These are phyloP conservation scores for Timema podura DNA, from an alignment of 2,888 invertebrate genomes.

Conservation along the genomic window DNA sequence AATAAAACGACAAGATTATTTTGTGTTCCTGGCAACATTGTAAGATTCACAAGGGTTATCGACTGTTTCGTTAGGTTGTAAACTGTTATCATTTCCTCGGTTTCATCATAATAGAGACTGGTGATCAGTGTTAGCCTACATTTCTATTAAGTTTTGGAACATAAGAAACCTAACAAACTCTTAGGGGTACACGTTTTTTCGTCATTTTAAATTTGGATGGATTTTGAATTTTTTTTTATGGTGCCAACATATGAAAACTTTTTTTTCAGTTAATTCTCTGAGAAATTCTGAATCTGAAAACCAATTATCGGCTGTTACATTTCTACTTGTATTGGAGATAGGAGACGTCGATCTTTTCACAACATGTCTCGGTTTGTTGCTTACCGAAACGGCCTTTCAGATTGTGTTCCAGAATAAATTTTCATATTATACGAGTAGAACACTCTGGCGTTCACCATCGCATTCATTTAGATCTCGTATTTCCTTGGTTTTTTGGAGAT, in stretches of 20 bases:
- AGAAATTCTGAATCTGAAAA: not conserved
- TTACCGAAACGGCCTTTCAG: not conserved
- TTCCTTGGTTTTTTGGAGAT: not conserved
- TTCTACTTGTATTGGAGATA: not conserved
- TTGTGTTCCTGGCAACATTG: constrained; percentile 24
- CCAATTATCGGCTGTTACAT: constrained; percentile 4
- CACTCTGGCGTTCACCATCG: not conserved
- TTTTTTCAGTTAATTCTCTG: not conserved
- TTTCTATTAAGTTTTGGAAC: no score
- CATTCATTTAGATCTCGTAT: not conserved
- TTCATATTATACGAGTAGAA: not conserved
- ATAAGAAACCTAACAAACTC: no score
- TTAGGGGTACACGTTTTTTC: no score
- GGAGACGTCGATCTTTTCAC: not conserved
- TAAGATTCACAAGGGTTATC: not conserved
- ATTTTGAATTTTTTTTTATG: not conserved
- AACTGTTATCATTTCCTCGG: no score
- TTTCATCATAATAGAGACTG: no score
- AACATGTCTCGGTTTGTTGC: not conserved
- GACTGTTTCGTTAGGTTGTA: not conserved
- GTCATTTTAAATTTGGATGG: not conserved
- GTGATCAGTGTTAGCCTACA: no score
- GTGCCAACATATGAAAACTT: not conserved
- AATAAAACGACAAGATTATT: constrained; percentile 29
- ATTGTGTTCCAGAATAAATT: not conserved